Conservation (phyloP, 2,113 vertebrate species). For the Tonatia bakeri region DNA sequence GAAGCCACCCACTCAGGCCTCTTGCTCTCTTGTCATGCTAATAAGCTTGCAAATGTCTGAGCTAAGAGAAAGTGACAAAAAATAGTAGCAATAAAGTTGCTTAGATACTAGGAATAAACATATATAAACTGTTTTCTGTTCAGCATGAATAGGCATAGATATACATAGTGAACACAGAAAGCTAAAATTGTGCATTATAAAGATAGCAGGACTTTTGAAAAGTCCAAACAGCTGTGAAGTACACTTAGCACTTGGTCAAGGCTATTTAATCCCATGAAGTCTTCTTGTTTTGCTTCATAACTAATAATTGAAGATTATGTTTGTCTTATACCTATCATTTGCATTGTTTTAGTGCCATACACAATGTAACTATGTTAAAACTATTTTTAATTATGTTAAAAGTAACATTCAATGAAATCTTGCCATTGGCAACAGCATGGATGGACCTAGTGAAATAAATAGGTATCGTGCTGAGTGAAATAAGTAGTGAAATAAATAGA, state of each 20-base stretch:
- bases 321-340: not conserved
- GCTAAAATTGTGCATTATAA: conserved; percentile 58
- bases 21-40: not conserved
- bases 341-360: not conserved
- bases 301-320: conserved; percentile 23
- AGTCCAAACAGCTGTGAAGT: conserved; percentile 37
- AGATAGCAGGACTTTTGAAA: conserved; percentile 55
- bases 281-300: not conserved
- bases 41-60: not conserved
- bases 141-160: conserved; percentile 16
- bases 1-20: not conserved
- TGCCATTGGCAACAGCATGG: not conserved
- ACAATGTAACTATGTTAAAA: not conserved
- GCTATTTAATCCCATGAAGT: not conserved
- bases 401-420: not conserved
- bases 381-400: not conserved
- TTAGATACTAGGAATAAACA: conserved; percentile 62
- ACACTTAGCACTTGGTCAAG: not conserved
- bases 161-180: not conserved
- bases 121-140: conserved; percentile 20
- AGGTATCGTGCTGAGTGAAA: not conserved
- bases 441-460: not conserved
- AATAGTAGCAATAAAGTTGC: conserved; percentile 52
- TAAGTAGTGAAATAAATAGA: not conserved
- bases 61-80: conserved; percentile 27